Conservation (phyloP, 2,888 invertebrate species). For the Leptinotarsa rubiginosa region DNA sequence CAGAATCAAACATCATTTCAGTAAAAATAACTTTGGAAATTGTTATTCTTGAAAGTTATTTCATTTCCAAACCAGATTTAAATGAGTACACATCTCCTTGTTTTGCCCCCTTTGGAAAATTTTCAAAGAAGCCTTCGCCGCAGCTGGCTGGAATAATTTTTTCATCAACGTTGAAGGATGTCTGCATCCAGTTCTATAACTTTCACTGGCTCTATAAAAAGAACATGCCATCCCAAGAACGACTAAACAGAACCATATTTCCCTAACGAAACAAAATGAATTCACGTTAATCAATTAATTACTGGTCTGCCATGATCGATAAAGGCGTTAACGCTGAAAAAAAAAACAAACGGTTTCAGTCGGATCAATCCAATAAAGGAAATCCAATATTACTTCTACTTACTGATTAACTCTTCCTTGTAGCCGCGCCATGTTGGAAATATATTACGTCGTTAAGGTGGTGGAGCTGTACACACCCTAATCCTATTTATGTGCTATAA, state of each 20-base stretch:
- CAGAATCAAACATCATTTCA: no score
- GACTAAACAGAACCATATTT: background rate
- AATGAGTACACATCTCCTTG: no score
- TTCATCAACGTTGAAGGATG: background rate
- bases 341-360: conserved; percentile 19
- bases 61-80: no score
- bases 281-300: conserved; percentile 20
- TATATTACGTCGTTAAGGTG: conserved; percentile 22
- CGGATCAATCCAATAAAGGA: conserved; percentile 27
- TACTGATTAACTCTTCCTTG: conserved; percentile 26
- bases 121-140: no score
- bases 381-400: conserved; percentile 26
- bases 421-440: conserved; percentile 15
- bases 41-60: no score
- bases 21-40: no score
- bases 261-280: conserved; percentile 10
- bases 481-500: conserved; percentile 20
- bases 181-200: background rate
- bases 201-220: no score
- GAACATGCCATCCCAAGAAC: background rate
- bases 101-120: no score
- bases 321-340: conserved; percentile 24
- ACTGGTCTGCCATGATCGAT: conserved; percentile 18
- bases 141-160: no score
- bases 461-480: conserved; percentile 24